Evolutionary conservation across 2,113 vertebrate genomes (phyloP), one percentile per base, ranked within the genome.

Genomic region (Gavia stellata): DNA sequence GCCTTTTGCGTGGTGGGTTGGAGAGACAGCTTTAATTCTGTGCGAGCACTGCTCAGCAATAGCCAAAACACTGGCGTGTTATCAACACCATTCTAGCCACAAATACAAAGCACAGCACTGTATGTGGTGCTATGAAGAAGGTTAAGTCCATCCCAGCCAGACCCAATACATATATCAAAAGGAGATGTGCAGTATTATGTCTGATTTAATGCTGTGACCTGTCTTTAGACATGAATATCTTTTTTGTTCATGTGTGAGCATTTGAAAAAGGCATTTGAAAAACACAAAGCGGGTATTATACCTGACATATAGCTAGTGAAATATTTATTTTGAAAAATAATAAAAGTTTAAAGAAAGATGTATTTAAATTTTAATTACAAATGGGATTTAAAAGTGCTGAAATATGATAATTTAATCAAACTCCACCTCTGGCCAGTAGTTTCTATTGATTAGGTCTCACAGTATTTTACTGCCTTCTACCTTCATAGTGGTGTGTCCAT

Each of bases 11-110:
- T 14, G 29, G 4, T 36, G 25, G 7, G 1, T 34, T 81, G 68
- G 34, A 33, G 56, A 58, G 12, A 18, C 17, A 50, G 34, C 40
- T 31, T 25, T 58, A 67, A 12, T 33, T 53, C 49, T 65, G 42
- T 68, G 49, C 0, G 0, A 50, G n/a, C 19, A 1, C 58, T 72
- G 25, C 61, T 74, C 34, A 58, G 50, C 36, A 31, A 14, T 2
- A 12, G 44, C 55, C 44, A 33, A 29, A 81, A 31, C 8, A 14
- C 3, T 10, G 11, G 14, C 14, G 26, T n/a, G n/a, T 44, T 74
- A 16, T 20, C 55, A 68, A 8, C 45, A 53, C 14, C 17, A 3
- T 17, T 45, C 33, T 12, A n/a, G 38, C 33, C 55, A 23, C 20
- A 63, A 45, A 49, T 34, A 25, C 42, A 49, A 36, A 88, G 15